Evolutionary conservation across 2,797 vertebrate species (phyloP).

Genomic region (Amblyopsis hoosieri): DNA sequence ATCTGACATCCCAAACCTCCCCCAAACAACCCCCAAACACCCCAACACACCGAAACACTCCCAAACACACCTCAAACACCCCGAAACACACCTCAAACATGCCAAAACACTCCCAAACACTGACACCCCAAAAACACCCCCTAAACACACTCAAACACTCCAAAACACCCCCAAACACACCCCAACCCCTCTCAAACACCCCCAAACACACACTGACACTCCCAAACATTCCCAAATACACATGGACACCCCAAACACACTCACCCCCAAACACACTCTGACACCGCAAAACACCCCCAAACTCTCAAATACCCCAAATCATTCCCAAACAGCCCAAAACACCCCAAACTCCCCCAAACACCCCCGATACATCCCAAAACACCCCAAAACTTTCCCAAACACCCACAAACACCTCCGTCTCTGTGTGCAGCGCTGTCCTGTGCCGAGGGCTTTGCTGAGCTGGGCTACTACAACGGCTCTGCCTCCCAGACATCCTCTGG

Average conservation of each 20-base stretch:
- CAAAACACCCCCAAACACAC: background rate
- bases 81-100: background rate
- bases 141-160: too few relatives aligned
- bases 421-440: constrained; percentile 63
- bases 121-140: too few relatives aligned
- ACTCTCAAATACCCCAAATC: background rate
- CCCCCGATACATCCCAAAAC: too few relatives aligned
- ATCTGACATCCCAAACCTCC: too few relatives aligned
- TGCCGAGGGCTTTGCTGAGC: constrained; percentile 61
- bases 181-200: background rate
- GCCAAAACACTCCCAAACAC: too few relatives aligned
- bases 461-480: constrained; percentile 83
- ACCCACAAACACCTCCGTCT: constrained; percentile 1
- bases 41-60: background rate
- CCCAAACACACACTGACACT: background rate
- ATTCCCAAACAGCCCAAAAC: background rate
- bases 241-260: too few relatives aligned
- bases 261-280: too few relatives aligned
- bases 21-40: too few relatives aligned
- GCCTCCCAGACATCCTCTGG: constrained; percentile 81
- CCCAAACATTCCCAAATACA: background rate
- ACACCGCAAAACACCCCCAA: too few relatives aligned
- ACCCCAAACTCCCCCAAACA: too few relatives aligned
- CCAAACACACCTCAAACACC: background rate
- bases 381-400: too few relatives aligned